Evolutionary conservation across 2,113 vertebrate genomes (phyloP).

Genomic region (Passer domesticus): DNA sequence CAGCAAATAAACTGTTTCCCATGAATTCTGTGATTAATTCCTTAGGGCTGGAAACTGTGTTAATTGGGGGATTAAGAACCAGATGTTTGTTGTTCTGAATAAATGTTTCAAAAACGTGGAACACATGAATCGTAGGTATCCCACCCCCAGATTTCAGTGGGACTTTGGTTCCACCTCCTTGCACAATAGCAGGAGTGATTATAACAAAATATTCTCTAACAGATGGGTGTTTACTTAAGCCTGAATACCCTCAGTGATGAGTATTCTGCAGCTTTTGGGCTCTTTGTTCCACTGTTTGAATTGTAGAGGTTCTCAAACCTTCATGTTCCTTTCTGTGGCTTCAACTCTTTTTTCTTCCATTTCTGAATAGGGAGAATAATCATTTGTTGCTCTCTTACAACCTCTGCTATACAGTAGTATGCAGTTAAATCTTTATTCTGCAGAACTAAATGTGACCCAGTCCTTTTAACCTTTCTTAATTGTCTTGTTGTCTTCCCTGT

Average conservation of each 20-base stretch:
- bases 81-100: conserved; percentile 54
- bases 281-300: not conserved
- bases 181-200: not conserved
- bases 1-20: conserved; percentile 18
- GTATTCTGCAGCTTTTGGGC: not conserved
- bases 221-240: conserved; percentile 30
- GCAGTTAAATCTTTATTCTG: not conserved
- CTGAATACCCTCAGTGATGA: not conserved
- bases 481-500: not conserved
- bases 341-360: not conserved
- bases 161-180: not conserved
- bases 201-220: not conserved
- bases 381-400: not conserved
- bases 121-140: not conserved
- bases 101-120: not conserved
- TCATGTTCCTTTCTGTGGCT: not conserved
- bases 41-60: conserved; percentile 16
- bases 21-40: conserved; percentile 28
- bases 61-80: conserved; percentile 55
- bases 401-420: not conserved
- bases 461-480: not conserved
- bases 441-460: not conserved
- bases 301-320: not conserved
- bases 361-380: not conserved
- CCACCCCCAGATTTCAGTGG: not conserved